Conservation (phyloP, 2,113 vertebrate genomes). For the Narcine bancroftii region DNA sequence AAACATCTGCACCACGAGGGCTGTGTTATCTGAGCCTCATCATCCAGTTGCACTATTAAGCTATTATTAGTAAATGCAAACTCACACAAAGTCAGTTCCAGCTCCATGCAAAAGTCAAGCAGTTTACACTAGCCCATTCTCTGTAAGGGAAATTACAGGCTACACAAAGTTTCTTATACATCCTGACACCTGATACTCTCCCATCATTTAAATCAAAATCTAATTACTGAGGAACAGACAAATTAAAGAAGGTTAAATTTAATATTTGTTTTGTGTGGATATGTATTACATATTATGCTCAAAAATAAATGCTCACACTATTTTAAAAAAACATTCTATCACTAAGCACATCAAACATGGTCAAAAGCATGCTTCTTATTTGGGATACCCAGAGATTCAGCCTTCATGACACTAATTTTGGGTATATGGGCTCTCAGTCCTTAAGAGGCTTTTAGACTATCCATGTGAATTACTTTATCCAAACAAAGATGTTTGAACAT, state of each 20-base stretch:
- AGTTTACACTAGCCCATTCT: not conserved
- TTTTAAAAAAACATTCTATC: not conserved
- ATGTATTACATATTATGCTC: not conserved
- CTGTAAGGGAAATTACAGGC: not conserved
- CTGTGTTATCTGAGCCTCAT: conserved; percentile 21
- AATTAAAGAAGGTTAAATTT: not conserved
- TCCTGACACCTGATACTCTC: not conserved
- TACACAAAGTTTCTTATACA: not conserved
- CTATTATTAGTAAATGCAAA: not conserved
- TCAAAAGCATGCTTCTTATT: too few species aligned
- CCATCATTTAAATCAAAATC: not conserved
- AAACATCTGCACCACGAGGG: not conserved
- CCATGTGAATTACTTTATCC: too few species aligned
- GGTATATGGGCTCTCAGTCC: too few species aligned
- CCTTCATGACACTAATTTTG: too few species aligned
- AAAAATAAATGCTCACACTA: not conserved
- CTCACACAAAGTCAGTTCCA: not conserved
- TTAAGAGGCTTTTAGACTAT: too few species aligned
- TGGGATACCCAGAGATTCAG: too few species aligned
- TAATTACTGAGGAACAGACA: not conserved
- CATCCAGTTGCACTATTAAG: not conserved
- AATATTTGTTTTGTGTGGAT: not conserved
- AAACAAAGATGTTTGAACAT: too few species aligned
- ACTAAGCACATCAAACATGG: too few species aligned
- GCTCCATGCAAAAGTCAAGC: not conserved